Percentiles rank a stretch among this genome's conserved stretches.
These are phyloP conservation scores for Enteromius treurensis DNA, from an alignment of 2,797 vertebrate genomes.

Conservation along the genomic window DNA sequence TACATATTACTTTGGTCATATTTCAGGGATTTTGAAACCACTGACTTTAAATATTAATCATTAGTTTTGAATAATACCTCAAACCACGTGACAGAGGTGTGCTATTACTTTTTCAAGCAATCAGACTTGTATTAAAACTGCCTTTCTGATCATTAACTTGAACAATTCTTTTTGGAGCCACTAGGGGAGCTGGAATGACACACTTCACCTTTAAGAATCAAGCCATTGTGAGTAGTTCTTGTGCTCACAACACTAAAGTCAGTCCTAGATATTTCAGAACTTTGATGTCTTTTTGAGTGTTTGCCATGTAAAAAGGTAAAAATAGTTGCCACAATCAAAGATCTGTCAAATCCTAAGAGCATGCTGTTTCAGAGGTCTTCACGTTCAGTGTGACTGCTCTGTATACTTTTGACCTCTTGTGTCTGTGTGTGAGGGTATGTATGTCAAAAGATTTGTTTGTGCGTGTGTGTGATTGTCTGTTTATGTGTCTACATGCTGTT, in stretches of 20 bases:
- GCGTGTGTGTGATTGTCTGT: conserved; percentile 48
- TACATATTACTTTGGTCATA: not conserved
- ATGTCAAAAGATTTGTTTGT: conserved; percentile 40
- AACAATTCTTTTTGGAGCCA: not conserved
- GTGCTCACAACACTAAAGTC: conserved; percentile 13
- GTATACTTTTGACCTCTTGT: conserved; percentile 36
- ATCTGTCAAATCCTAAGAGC: conserved; percentile 54
- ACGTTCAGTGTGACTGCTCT: conserved; percentile 50
- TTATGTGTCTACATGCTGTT: conserved; percentile 40
- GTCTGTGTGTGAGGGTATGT: conserved; percentile 52
- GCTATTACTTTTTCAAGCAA: not conserved
- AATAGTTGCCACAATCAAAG: conserved; percentile 51
- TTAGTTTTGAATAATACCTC: not conserved
- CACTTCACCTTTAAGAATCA: conserved; percentile 28
- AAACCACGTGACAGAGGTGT: not conserved
- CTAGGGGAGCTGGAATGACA: not conserved
- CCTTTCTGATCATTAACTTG: not conserved
- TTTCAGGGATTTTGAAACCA: not conserved
- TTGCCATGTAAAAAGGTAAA: conserved; percentile 30
- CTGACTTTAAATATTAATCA: not conserved
- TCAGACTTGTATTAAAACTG: not conserved
- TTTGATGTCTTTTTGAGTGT: conserved; percentile 39
- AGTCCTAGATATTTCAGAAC: conserved; percentile 26
- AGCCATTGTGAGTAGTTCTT: not conserved
- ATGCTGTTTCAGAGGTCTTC: conserved; percentile 54